A percentile compares a stretch with the other conserved stretches of the same genome.
phyloP scores from a whole-genome alignment of 2,113 vertebrate genomes.

The Pionites leucogaster region DNA sequence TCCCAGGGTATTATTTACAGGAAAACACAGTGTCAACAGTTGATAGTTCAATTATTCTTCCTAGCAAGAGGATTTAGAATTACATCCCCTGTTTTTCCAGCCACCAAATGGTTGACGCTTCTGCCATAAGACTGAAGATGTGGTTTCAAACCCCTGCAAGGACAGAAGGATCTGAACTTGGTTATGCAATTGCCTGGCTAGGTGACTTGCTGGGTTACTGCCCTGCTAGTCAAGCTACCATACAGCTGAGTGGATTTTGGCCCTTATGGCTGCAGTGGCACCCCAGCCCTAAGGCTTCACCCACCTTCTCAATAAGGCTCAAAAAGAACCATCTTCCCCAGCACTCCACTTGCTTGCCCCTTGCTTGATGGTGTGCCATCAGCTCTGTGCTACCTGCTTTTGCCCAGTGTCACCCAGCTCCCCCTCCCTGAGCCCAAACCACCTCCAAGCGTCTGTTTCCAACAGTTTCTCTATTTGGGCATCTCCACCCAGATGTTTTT shows the following conservation, averaged over 20 bases:
- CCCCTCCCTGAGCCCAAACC: neutral
- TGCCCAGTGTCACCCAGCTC: accelerated
- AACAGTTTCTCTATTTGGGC: neutral
- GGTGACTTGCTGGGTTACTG: neutral
- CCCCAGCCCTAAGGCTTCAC: neutral
- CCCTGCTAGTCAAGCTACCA: neutral
- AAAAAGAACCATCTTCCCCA: neutral
- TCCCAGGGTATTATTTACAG: neutral
- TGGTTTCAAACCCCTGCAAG: neutral
- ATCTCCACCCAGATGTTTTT: neutral
- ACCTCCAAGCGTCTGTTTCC: neutral
- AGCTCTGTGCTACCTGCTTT: neutral
- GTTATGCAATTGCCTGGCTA: neutral
- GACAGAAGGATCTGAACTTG: neutral
- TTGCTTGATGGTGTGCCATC: neutral
- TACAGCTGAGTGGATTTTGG: neutral
- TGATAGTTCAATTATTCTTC: neutral
- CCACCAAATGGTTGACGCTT: neutral
- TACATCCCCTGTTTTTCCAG: neutral
- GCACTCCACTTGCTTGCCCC: too few relatives aligned
- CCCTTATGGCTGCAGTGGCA: neutral
- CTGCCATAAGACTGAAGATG: neutral
- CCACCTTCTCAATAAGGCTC: neutral
- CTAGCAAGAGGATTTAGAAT: neutral
- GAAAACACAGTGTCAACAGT: neutral